Evolutionary conservation across 2,888 invertebrate species (phyloP).

Genomic region (Drosophila nr. perissopoda): DNA sequence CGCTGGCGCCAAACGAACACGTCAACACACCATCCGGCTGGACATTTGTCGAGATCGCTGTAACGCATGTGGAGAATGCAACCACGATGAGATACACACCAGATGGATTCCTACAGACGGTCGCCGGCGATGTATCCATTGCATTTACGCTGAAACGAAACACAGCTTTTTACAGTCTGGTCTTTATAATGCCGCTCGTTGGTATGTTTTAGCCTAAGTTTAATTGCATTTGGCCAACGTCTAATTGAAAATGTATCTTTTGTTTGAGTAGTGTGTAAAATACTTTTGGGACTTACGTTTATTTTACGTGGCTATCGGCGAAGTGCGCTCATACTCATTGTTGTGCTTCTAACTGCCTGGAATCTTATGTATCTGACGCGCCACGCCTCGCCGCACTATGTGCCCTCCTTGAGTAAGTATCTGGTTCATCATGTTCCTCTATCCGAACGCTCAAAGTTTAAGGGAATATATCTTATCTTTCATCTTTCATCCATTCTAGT

Average conservation of each 20-base stretch:
- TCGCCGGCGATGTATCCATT: conserved; percentile 76
- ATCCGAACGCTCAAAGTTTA: no score
- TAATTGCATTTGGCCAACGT: rapidly evolving
- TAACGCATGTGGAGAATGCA: conserved; percentile 61
- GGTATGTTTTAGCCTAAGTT: conserved; percentile 58
- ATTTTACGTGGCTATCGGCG: conserved; percentile 78
- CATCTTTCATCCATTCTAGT: conserved; percentile 54
- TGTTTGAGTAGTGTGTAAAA: conserved; percentile 68
- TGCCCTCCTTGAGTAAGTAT: conserved; percentile 80
- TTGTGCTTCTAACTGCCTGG: conserved; percentile 71
- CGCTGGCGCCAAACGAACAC: conserved; percentile 65
- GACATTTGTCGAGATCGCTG: conserved; percentile 70
- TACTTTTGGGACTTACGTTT: conserved; percentile 79
- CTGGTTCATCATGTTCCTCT: background rate
- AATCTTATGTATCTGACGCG: conserved; percentile 80
- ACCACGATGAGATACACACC: conserved; percentile 59
- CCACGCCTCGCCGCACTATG: conserved; percentile 80
- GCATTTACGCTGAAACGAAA: conserved; percentile 78
- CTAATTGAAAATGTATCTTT: background rate
- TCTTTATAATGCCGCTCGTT: conserved; percentile 80
- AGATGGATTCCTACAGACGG: conserved; percentile 62
- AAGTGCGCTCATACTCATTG: conserved; percentile 77
- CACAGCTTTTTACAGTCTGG: conserved; percentile 74
- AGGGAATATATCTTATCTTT: background rate
- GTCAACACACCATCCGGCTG: conserved; percentile 80